Base-by-base conservation (phyloP, 2,113 vertebrate species). In the Pomatorhinus ruficollis region DNA sequence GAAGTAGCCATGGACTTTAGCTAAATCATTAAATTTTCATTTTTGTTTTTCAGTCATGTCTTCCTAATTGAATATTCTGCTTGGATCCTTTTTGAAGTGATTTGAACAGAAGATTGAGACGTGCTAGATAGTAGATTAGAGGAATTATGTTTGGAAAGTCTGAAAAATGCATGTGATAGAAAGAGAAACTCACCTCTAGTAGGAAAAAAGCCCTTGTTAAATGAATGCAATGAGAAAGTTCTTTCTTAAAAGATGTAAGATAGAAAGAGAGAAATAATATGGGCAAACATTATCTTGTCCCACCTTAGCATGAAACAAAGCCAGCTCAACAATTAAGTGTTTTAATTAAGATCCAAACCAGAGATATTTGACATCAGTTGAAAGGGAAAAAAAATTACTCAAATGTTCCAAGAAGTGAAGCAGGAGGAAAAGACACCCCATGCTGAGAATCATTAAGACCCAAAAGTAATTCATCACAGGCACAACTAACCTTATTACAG, bases 281-380 rank as follows among this genome's bases (percentile, higher is more conserved):
- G 1, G 28, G 13, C 27, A 23, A 56, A 77, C 30, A 63, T 6
- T 89, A 16, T 78, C 49, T 78, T 76, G 40, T 89, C 31, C 31
- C n/a, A 74, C 22, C 30, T 82, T 89, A 81, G n/a, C 33, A 83
- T 10, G 11, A 40, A 87, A 75, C 21, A 95, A 78, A 89, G 60
- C 72, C 53, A 72, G 42, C 18, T 88, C 30, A 54, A 56, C 15
- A 79, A 79, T 78, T 40, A 77, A 70, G 23, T 45, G 44, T 13
- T 87, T 89, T 94, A 82, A 92, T 96, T 93, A 95, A 88, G 80
- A 74, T 64, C 35, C 44, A 82, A 87, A 91, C 28, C 60, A 76
- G 21, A 60, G 60, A 50, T 95, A 83, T 57, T 65, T 95, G 35
- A 87, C 47, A 93, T 64, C 24, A 61, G n/a, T 52, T 82, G 65